These are phyloP conservation scores for Papilio polytes DNA, from an alignment of 1,140 invertebrate species.

Conservation along the genomic window DNA sequence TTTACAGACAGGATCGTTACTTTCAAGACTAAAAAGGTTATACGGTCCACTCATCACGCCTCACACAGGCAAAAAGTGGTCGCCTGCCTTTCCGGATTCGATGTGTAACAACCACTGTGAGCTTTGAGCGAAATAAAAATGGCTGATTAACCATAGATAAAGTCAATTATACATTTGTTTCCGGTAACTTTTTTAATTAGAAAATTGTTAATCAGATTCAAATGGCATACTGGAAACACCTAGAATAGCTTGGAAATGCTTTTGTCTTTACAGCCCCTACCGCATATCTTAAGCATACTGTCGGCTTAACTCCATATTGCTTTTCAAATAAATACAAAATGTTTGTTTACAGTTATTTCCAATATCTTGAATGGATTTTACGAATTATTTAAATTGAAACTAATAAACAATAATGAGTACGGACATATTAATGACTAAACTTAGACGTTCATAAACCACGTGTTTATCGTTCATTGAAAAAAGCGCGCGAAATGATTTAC, in stretches of 20 bases:
- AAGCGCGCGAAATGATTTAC: slow-evolving; percentile 54
- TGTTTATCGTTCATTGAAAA: slow-evolving; percentile 47
- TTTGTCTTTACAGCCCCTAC: no score
- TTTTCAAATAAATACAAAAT: not conserved
- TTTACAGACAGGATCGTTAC: slow-evolving; percentile 3
- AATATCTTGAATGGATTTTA: not conserved
- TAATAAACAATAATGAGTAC: slow-evolving; percentile 16
- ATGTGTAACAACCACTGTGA: slow-evolving; percentile 24
- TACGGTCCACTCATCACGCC: slow-evolving; percentile 25
- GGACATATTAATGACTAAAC: slow-evolving; percentile 25
- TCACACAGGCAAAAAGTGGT: slow-evolving; percentile 11
- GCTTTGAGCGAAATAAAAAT: not conserved
- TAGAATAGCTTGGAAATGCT: no score
- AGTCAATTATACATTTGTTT: not conserved
- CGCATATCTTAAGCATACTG: no score
- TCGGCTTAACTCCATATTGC: no score
- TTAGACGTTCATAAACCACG: slow-evolving; percentile 42
- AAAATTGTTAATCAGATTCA: no score
- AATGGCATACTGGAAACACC: no score
- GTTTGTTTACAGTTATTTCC: not conserved
- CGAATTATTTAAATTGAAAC: slow-evolving; percentile 15
- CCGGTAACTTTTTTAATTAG: not conserved
- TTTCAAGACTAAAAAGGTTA: slow-evolving; percentile 1
- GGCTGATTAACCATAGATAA: slow-evolving; percentile 6
- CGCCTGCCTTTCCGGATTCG: slow-evolving; percentile 23